A percentile compares a stretch with the other conserved stretches of the same genome.
Conservation (phyloP, 2,113 vertebrate species). For the Pterocles burchelli region DNA sequence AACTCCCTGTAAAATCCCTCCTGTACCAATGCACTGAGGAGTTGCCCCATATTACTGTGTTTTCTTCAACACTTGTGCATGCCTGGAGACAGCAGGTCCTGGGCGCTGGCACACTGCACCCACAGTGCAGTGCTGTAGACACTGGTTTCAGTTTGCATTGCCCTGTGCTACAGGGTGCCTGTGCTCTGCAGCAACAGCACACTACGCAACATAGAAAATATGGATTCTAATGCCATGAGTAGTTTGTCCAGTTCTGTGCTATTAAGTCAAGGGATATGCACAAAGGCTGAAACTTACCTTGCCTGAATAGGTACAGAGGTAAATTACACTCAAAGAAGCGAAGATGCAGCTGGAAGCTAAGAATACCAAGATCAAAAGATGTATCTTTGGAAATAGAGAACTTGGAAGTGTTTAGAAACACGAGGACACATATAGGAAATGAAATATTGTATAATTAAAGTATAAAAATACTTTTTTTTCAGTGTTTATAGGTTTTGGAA, state of each 20-base stretch:
- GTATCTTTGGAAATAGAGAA: not conserved
- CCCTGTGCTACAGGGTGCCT: not conserved
- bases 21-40: fast-evolving
- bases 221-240: not conserved
- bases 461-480: not conserved
- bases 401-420: not conserved
- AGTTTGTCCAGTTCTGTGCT: not conserved
- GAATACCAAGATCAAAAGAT: not conserved
- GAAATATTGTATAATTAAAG: not conserved
- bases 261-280: not conserved
- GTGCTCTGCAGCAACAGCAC: not conserved
- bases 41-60: fast-evolving
- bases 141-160: too few species aligned
- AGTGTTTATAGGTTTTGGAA: not conserved
- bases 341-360: not conserved
- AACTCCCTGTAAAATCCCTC: fast-evolving
- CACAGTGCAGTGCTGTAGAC: not conserved
- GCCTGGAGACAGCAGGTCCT: not conserved
- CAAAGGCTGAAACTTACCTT: not conserved
- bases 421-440: not conserved
- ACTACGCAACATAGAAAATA: not conserved
- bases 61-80: fast-evolving
- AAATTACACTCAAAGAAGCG: not conserved
- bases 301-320: not conserved
- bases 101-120: fast-evolving